These are phyloP conservation scores for Cydia pomonella DNA, from an alignment of 1,140 invertebrate genomes.

Conservation along the genomic window DNA sequence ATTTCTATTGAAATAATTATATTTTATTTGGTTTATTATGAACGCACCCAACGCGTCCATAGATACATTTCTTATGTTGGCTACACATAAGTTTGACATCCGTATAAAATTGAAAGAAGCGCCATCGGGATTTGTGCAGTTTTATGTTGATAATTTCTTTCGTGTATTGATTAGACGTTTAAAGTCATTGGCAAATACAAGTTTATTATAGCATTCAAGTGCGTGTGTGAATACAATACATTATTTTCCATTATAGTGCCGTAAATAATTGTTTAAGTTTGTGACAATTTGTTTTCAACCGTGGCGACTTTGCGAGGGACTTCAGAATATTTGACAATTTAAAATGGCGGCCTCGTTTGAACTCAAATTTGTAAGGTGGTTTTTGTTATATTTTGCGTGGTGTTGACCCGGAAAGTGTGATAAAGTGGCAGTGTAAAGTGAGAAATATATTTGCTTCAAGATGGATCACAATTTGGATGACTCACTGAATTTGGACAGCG, in stretches of 20 bases:
- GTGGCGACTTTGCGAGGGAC: constrained; percentile 63
- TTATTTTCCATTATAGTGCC: constrained; percentile 1
- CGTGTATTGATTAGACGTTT: background rate
- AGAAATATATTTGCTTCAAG: constrained; percentile 36
- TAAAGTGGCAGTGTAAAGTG: constrained; percentile 16
- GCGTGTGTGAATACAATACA: constrained; percentile 2
- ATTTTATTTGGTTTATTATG: background rate
- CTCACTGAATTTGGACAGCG: constrained; percentile 66
- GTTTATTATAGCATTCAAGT: constrained; percentile 5
- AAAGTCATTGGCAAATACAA: background rate
- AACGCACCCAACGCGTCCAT: constrained; percentile 32
- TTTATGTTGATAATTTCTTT: constrained; percentile 42
- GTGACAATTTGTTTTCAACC: constrained; percentile 75
- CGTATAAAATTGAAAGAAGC: constrained; percentile 72
- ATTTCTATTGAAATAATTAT: background rate
- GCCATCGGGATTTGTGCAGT: constrained; percentile 53
- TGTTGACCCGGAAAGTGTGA: background rate
- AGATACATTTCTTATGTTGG: constrained; percentile 47
- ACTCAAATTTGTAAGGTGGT: constrained; percentile 55
- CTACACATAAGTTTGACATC: constrained; percentile 49
- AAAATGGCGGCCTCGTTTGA: constrained; percentile 79
- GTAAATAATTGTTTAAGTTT: constrained; percentile 22
- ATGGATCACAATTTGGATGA: constrained; percentile 76
- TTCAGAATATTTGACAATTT: constrained; percentile 66
- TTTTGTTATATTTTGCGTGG: constrained; percentile 37